A percentile compares a stretch with the other conserved stretches of the same genome.
Evolutionary conservation across 2,888 invertebrate genomes (phyloP).

Genomic region (Lycophotia porphyrea): DNA sequence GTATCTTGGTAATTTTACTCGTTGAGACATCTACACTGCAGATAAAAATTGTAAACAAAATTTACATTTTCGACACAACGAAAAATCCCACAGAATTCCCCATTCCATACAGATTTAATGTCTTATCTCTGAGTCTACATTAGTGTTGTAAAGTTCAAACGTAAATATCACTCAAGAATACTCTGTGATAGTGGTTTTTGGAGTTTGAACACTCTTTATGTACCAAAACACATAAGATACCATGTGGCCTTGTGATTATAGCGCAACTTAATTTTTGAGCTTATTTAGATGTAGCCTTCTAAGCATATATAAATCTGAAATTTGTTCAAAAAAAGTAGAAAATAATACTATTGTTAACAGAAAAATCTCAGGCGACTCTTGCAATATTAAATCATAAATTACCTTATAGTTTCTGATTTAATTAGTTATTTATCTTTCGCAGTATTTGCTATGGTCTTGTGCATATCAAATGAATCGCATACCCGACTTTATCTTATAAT

Average conservation of each 20-base stretch:
- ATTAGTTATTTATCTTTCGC: constrained; percentile 43
- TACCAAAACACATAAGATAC: constrained; percentile 43
- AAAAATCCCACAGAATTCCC: constrained; percentile 73
- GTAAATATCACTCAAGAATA: constrained; percentile 62
- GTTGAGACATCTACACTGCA: constrained; percentile 85
- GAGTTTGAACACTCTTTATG: constrained; percentile 44
- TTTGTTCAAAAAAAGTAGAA: neutral
- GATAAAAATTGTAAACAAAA: constrained; percentile 86
- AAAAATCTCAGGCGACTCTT: neutral
- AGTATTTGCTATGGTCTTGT: constrained; percentile 51
- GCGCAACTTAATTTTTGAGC: constrained; percentile 22
- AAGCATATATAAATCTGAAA: neutral
- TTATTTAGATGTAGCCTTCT: constrained; percentile 15
- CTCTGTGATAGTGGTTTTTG: constrained; percentile 60
- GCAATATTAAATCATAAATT: constrained; percentile 25
- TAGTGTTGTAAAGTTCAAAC: constrained; percentile 65
- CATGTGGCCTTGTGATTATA: constrained; percentile 40
- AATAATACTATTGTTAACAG: neutral
- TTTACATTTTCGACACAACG: constrained; percentile 75
- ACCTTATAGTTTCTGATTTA: constrained; percentile 37
- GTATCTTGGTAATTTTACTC: constrained; percentile 87
- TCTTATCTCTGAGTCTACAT: constrained; percentile 71
- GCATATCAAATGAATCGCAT: constrained; percentile 56
- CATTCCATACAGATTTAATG: constrained; percentile 69
- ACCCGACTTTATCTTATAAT: constrained; percentile 53